Evolutionary conservation across 2,888 invertebrate genomes (phyloP).

Genomic region (Hemithea aestivaria): DNA sequence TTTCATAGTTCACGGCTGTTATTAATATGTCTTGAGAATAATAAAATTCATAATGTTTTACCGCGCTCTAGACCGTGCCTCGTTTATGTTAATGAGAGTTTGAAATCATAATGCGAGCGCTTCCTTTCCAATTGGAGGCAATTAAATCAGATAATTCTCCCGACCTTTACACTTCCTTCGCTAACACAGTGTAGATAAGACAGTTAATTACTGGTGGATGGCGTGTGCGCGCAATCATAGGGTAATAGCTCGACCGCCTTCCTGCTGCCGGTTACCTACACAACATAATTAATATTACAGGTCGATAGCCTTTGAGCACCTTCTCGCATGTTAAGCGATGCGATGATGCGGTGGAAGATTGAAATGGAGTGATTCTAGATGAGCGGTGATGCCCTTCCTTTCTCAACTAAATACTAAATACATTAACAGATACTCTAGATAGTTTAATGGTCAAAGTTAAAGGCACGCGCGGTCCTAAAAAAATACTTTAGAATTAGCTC

Average conservation of each 20-base stretch:
- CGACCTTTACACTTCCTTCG: slow-evolving; percentile 74
- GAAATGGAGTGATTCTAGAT: too few species aligned
- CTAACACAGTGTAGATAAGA: slow-evolving; percentile 40
- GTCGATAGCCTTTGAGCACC: too few species aligned
- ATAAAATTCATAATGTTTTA: slow-evolving; percentile 59
- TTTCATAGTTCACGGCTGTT: slow-evolving; percentile 77
- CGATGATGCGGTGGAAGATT: too few species aligned
- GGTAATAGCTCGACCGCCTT: slow-evolving; percentile 20
- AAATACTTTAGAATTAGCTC: too few species aligned
- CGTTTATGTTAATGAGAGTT: slow-evolving; percentile 68
- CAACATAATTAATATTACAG: too few species aligned
- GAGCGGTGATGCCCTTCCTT: too few species aligned
- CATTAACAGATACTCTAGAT: too few species aligned
- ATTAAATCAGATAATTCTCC: slow-evolving; percentile 69
- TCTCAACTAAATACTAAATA: too few species aligned
- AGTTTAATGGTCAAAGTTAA: too few species aligned
- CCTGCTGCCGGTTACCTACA: background rate
- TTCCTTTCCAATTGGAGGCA: slow-evolving; percentile 66
- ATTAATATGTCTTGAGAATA: slow-evolving; percentile 66
- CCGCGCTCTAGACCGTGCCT: slow-evolving; percentile 44
- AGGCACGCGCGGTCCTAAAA: too few species aligned
- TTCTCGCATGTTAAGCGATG: too few species aligned
- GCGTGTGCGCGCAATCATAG: slow-evolving; percentile 10
- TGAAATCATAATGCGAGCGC: slow-evolving; percentile 68
- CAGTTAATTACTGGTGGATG: slow-evolving; percentile 47